Conservation (phyloP, 2,797 vertebrate species). For the Chelon auratus region DNA sequence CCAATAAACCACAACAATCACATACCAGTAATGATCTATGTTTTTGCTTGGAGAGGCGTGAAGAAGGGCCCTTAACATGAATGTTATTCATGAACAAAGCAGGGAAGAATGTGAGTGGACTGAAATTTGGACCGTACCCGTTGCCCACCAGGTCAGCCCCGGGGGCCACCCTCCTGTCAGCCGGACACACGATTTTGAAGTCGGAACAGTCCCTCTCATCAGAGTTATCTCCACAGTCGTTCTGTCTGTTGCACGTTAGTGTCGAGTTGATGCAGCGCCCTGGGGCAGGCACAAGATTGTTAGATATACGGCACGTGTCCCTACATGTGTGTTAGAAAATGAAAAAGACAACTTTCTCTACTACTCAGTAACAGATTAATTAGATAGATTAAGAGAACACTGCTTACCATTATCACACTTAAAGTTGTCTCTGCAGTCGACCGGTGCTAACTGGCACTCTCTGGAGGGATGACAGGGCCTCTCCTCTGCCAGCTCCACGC, state of each 20-base stretch:
- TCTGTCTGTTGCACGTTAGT: conserved; percentile 90
- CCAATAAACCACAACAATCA: no score
- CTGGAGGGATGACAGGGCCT: conserved; percentile 85
- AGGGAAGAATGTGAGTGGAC: conserved; percentile 6
- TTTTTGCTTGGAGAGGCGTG: not conserved
- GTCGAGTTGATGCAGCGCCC: conserved; percentile 89
- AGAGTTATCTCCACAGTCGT: conserved; percentile 94
- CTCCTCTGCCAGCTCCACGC: conserved; percentile 81
- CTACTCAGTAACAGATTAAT: not conserved
- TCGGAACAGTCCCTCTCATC: conserved; percentile 88
- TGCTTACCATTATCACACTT: conserved; percentile 89
- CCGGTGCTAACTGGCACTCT: conserved; percentile 85
- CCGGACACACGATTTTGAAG: conserved; percentile 75
- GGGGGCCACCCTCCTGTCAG: conserved; percentile 72
- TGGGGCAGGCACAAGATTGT: conserved; percentile 55
- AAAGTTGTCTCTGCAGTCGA: conserved; percentile 89
- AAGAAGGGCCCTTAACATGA: no score
- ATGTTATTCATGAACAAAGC: not conserved
- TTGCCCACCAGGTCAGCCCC: conserved; percentile 84
- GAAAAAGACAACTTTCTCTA: no score
- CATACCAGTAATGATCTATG: no score
- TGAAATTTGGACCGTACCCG: conserved; percentile 82
- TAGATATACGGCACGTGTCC: no score
- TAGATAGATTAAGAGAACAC: not conserved
- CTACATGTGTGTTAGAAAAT: not conserved